Base-by-base conservation (phyloP, 1,140 invertebrate species). In the Leptestheria dahalacensis region DNA sequence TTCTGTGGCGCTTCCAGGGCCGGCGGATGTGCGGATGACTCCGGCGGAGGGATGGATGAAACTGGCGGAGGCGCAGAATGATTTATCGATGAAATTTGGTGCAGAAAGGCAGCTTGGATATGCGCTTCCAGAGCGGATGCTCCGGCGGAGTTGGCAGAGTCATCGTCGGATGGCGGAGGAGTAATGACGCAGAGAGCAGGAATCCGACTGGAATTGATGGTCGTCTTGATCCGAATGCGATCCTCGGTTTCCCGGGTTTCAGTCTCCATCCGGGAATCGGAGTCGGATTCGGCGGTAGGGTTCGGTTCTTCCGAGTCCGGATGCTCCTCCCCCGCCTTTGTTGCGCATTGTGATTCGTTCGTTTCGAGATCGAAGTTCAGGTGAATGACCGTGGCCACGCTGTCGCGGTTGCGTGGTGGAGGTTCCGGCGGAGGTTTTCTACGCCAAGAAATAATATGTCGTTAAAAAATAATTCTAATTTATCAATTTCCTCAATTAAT, bases 131-230 rank as follows among this genome's bases (percentile, higher is more conserved):
- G 54, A 23, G 60, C 56, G 1, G 47, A 18, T 1, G 21, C 28
- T 24, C 15, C 28, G 51, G 6, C 41, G 49, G 48, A 48, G 48
- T 11, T 18, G 41, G 41, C 53, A 49, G 33, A n/a, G 9, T 89
- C 88, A 65, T 91, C 89, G 63, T 91, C 88, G 51, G 86, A 90
- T 58, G 85, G 84, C 1, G 84, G 82, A 10, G 88, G 88, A 6
- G 88, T 91, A 18, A 92, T 91, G 0, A 90, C 87, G 71, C 89
- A 92, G 84, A 93, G 88, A 0, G 88, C 91, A 2, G 90, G 90
- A 68, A 92, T 92, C 63, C 88, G 78, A 64, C 84, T 87, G 11
- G 83, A 84, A 63, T 85, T 89, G 28, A 91, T 90, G 4, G 84
- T 83, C 0, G 88, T 91, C 73, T 92, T 92, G 12, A 82, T 81